Conservation (phyloP, 2,888 invertebrate species). For the Bhutanitis thaidina region DNA sequence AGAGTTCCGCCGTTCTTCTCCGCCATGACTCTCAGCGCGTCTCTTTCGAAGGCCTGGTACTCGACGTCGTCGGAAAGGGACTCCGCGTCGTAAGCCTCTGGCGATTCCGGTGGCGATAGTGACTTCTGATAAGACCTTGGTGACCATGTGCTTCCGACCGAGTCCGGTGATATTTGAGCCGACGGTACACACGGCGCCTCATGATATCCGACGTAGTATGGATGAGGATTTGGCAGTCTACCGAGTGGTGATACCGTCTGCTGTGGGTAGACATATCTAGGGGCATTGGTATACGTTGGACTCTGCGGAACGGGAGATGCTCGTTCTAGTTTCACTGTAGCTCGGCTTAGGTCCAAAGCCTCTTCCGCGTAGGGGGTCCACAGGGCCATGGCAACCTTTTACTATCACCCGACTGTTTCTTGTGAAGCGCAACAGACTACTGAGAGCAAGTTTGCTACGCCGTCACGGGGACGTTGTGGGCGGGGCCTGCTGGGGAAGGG, state of each 20-base stretch:
- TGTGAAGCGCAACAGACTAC: not conserved
- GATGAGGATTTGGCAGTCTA: slow-evolving; percentile 26
- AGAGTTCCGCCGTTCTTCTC: slow-evolving; percentile 79
- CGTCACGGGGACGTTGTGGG: slow-evolving; percentile 15
- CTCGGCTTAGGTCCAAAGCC: slow-evolving; percentile 51
- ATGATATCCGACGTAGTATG: slow-evolving; percentile 30
- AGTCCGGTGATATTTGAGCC: slow-evolving; percentile 46
- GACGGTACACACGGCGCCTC: slow-evolving; percentile 39
- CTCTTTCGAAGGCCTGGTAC: slow-evolving; percentile 85
- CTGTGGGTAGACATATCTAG: slow-evolving; percentile 21
- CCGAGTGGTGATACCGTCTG: slow-evolving; percentile 23
- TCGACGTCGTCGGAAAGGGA: slow-evolving; percentile 73
- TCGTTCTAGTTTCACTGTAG: slow-evolving; percentile 38
- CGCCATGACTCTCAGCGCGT: slow-evolving; percentile 83
- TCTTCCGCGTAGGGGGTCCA: slow-evolving; percentile 65
- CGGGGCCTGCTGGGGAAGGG: slow-evolving; percentile 10
- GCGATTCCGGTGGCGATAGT: slow-evolving; percentile 68
- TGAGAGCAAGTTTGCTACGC: slow-evolving; percentile 7
- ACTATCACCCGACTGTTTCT: not conserved
- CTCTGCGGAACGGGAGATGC: slow-evolving; percentile 31
- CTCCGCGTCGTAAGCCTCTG: slow-evolving; percentile 45
- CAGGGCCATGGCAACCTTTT: slow-evolving; percentile 44
- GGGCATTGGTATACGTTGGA: slow-evolving; percentile 14
- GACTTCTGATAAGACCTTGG: slow-evolving; percentile 30
- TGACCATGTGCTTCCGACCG: slow-evolving; percentile 38